Conservation (phyloP, 2,113 vertebrate genomes). For the Centropristis striata region DNA sequence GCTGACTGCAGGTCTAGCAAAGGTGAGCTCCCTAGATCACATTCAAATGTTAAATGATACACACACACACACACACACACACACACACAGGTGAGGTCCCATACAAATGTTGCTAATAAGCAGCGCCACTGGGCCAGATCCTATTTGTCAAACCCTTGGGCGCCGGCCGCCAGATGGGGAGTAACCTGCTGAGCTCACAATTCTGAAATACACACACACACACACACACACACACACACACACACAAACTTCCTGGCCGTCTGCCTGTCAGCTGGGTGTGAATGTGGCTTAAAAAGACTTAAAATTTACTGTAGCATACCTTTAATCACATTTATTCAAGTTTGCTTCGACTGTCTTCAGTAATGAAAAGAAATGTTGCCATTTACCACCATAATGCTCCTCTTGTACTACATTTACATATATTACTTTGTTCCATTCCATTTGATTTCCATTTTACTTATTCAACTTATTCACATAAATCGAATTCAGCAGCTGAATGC, state of each 20-base stretch:
- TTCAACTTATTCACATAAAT: neutral
- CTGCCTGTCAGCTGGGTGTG: constrained; percentile 52
- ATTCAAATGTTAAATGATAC: constrained; percentile 70
- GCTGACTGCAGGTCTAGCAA: constrained; percentile 73
- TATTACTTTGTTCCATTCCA: neutral
- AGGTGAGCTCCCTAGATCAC: constrained; percentile 70
- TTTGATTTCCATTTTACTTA: neutral
- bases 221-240: constrained; percentile 17
- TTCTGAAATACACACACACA: constrained; percentile 39
- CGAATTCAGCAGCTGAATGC: neutral
- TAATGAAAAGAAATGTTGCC: constrained; percentile 16
- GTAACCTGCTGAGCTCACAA: constrained; percentile 76
- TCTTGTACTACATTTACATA: constrained; percentile 8
- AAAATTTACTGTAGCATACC: constrained; percentile 3
- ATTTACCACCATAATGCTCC: neutral
- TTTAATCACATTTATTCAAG: constrained; percentile 40
- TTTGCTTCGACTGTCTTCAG: constrained; percentile 10
- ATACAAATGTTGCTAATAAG: constrained; percentile 78
- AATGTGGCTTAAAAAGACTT: constrained; percentile 39
- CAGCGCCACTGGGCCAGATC: constrained; percentile 67
- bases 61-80: constrained; percentile 8
- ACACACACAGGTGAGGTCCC: constrained; percentile 37
- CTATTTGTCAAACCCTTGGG: constrained; percentile 77
- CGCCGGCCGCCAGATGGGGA: constrained; percentile 42
- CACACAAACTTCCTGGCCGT: constrained; percentile 5